These are phyloP conservation scores for Triplophysa dalaica DNA, from an alignment of 2,113 vertebrate species.

Conservation along the genomic window DNA sequence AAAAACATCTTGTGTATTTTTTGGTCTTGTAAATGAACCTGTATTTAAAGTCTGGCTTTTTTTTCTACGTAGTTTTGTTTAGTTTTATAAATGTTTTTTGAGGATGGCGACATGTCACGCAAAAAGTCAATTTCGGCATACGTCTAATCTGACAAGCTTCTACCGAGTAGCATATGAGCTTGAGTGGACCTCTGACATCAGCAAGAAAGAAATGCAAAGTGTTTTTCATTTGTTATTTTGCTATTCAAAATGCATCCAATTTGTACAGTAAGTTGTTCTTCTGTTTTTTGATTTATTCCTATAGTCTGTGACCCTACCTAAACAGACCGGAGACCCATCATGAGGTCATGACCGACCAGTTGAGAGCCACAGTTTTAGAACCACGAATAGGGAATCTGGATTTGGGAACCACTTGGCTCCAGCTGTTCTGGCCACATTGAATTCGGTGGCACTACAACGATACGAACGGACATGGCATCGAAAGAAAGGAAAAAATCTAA, in stretches of 20 bases:
- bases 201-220: background rate
- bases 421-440: background rate
- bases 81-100: background rate
- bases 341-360: background rate
- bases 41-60: background rate
- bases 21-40: no score
- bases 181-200: background rate
- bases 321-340: background rate
- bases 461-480: background rate
- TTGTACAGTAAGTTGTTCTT: background rate
- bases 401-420: conserved; percentile 15
- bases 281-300: background rate
- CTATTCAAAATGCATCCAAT: background rate
- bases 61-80: background rate
- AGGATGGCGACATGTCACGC: background rate
- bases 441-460: conserved; percentile 23
- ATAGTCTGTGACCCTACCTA: no score
- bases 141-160: background rate
- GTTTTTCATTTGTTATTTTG: background rate
- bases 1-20: no score
- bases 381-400: background rate
- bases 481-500: conserved; percentile 21
- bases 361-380: background rate
- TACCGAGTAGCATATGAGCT: background rate
- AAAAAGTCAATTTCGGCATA: background rate